phyloP scores from a whole-genome alignment of 2,113 vertebrate species.

The Lepus europaeus region DNA sequence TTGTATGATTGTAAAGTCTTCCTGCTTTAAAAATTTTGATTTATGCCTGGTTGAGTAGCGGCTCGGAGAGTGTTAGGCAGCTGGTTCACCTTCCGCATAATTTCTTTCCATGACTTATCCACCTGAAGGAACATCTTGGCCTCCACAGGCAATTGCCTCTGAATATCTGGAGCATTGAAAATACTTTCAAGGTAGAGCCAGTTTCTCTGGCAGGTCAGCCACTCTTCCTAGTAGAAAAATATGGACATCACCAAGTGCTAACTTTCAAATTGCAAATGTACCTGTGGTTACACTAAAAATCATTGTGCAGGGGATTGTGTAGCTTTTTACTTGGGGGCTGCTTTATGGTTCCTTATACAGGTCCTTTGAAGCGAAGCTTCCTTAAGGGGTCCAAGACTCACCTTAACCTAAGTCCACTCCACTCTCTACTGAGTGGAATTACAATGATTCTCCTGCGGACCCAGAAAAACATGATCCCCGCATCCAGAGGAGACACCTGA shows the following conservation, averaged over 20 bases:
- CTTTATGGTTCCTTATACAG: neutral
- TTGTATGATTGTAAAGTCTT: neutral
- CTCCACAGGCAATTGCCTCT: constrained; percentile 91
- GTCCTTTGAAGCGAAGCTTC: neutral
- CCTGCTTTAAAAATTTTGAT: neutral
- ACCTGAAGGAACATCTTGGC: constrained; percentile 93
- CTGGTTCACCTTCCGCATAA: constrained; percentile 90
- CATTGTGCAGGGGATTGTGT: neutral
- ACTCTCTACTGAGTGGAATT: neutral
- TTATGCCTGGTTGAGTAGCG: constrained; percentile 89
- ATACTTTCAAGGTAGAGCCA: constrained; percentile 94
- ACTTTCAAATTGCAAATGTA: neutral
- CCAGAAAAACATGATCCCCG: neutral
- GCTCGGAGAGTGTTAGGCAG: constrained; percentile 89
- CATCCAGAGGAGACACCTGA: neutral
- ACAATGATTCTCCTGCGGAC: neutral
- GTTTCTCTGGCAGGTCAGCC: constrained; percentile 92
- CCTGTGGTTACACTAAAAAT: neutral
- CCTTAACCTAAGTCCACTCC: neutral
- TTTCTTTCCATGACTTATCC: constrained; percentile 93
- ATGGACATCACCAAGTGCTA: neutral
- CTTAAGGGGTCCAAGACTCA: neutral
- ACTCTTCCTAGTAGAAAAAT: constrained; percentile 89
- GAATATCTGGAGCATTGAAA: constrained; percentile 92
- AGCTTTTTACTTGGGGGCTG: neutral